These are phyloP conservation scores for Porites rus DNA, from an alignment of 92 coral and sea anemone genomes.

Conservation along the genomic window DNA sequence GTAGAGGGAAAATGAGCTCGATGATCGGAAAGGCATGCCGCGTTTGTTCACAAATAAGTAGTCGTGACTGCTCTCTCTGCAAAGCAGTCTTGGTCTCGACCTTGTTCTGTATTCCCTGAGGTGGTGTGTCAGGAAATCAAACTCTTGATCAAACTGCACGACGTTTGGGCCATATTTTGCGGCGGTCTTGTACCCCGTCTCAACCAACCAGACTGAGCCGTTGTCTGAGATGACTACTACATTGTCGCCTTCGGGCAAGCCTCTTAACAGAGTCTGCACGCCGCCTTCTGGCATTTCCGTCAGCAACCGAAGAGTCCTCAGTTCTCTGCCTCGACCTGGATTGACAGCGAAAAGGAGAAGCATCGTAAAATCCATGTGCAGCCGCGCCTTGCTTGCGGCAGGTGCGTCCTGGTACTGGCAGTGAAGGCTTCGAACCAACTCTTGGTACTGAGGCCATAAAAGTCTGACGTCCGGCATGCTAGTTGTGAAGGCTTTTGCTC, in stretches of 20 bases:
- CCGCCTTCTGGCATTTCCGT: background rate
- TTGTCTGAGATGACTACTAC: background rate
- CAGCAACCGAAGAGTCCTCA: background rate
- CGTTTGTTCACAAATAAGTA: background rate
- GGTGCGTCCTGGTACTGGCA: background rate
- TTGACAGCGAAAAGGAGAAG: background rate
- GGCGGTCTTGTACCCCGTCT: background rate
- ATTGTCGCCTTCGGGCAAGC: background rate
- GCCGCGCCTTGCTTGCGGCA: background rate
- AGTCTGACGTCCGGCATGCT: background rate
- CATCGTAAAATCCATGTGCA: slow-evolving; percentile 1
- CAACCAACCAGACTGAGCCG: background rate
- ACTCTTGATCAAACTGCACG: no score
- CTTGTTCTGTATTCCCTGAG: background rate
- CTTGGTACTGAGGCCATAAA: slow-evolving; percentile 2
- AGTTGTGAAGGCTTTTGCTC: background rate
- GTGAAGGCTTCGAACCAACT: background rate
- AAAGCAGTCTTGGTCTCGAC: background rate
- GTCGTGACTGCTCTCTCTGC: background rate
- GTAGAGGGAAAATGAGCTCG: background rate
- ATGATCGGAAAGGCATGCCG: background rate
- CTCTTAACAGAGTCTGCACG: background rate
- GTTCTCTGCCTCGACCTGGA: background rate
- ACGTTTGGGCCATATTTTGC: no score
- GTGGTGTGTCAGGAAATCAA: background rate